These are phyloP conservation scores for Rhynchopsitta pachyrhyncha DNA, from an alignment of 2,113 vertebrate species.

Conservation along the genomic window DNA sequence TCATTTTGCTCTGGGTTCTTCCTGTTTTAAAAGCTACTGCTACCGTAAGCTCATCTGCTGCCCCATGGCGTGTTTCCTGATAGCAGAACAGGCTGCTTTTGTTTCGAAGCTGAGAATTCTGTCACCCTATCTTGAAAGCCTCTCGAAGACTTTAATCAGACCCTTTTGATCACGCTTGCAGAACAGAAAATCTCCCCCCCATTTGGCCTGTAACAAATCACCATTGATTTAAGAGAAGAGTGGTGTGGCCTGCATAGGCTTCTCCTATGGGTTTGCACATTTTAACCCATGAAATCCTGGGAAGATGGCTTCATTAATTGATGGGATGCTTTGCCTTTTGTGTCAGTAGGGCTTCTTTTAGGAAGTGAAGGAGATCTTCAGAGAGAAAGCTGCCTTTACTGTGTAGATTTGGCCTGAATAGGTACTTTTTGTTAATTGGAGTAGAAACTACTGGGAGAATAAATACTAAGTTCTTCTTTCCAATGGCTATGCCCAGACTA, in stretches of 20 bases:
- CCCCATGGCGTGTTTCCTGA: background rate
- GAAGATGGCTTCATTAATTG: no score
- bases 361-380: background rate
- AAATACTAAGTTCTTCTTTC: background rate
- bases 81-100: background rate
- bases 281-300: background rate
- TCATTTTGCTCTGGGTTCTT: background rate
- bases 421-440: background rate
- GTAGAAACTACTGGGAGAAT: background rate
- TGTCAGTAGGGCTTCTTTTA: no score
- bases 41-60: background rate
- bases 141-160: background rate
- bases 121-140: background rate
- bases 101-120: constrained; percentile 34
- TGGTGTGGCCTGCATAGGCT: background rate
- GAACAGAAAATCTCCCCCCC: background rate
- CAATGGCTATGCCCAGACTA: background rate
- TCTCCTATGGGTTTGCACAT: background rate
- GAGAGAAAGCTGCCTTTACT: background rate
- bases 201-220: background rate
- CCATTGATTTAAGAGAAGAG: background rate
- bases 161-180: constrained; percentile 46
- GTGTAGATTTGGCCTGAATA: background rate
- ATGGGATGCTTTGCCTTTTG: background rate
- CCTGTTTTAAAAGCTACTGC: background rate